Evolutionary conservation across 2,797 vertebrate species (phyloP).

Genomic region (Cercopithecus diana): DNA sequence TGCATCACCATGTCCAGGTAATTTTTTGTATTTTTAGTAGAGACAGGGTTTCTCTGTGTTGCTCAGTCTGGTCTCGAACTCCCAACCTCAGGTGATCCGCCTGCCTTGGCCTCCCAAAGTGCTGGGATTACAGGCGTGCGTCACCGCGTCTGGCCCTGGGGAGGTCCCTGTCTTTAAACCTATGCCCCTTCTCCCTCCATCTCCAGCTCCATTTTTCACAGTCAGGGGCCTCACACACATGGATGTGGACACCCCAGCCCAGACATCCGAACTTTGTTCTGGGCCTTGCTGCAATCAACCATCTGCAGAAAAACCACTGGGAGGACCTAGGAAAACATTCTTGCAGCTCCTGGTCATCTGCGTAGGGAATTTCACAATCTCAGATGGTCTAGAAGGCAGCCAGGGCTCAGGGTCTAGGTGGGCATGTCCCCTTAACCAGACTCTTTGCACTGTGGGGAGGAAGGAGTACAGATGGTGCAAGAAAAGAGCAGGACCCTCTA

Average conservation of each 20-base stretch:
- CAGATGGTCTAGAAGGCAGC: neutral
- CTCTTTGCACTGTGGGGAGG: neutral
- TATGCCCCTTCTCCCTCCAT: neutral
- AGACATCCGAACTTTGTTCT: neutral
- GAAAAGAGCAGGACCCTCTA: neutral
- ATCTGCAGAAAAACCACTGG: neutral
- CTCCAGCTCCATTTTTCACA: neutral
- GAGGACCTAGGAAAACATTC: neutral
- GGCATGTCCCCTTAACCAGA: neutral
- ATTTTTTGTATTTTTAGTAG: too few species aligned
- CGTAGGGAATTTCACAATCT: neutral
- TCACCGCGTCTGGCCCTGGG: accelerated
- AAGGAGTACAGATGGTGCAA: neutral
- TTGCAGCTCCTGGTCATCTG: neutral
- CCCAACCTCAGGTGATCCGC: too few species aligned
- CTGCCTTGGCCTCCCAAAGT: too few species aligned
- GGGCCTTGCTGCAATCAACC: neutral
- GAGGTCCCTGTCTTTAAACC: neutral
- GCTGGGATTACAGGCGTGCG: too few species aligned
- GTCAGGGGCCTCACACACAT: neutral
- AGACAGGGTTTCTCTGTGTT: too few species aligned
- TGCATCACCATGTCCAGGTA: too few species aligned
- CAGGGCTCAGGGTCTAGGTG: neutral
- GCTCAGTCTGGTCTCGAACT: too few species aligned
- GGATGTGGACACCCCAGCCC: neutral